Evolutionary conservation across 2,888 invertebrate genomes (phyloP), one percentile per base, ranked within the genome.

Genomic region (Protodeltote pygarga): DNA sequence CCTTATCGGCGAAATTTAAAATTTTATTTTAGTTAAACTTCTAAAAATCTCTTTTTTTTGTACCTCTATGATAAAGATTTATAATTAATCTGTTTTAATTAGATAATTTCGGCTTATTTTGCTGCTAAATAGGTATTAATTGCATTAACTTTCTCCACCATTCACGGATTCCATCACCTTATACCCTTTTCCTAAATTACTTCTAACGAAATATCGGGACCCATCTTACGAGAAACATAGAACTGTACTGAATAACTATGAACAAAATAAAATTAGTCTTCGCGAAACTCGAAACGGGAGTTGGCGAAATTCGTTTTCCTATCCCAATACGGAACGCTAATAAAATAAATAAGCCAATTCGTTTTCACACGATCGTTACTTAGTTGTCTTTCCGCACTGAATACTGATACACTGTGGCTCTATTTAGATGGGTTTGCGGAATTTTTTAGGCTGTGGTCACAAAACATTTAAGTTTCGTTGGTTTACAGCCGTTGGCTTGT

Each of bases 291-390:
- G 65, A 44, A 55, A 46, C 39, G 48, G 17, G 35, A 34, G 48
- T 60, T 52, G 60, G 47, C 42, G 49, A 52, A 65, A 64, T 65
- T 57, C 61, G 52, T 61, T 65, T 46, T 61, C 50, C 11, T 44
- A 51, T 65, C 38, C 50, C 64, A 49, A 57, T 52, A 59, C 48
- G 66, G 64, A 63, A 69, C 65, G 64, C 69, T 72, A 75, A 75
- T 75, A 73, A 75, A 73, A 75, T 75, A 72, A 74, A 73, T 73
- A 73, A 73, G 59, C 32, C 63, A 48, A 65, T 65, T 45, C 62
- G 54, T 61, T 60, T 47, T 58, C 58, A 42, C 35, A 42, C 47
- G 51, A 42, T 53, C 73, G 65, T 72, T 65, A 58, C 64, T 64
- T 47, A 55, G 60, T 40, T 54, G 54, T 57, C 54, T 58, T 54